A percentile compares a stretch with the other conserved stretches of the same genome.
phyloP scores from a whole-genome alignment of 2,113 vertebrate species.

The Suncus etruscus region DNA sequence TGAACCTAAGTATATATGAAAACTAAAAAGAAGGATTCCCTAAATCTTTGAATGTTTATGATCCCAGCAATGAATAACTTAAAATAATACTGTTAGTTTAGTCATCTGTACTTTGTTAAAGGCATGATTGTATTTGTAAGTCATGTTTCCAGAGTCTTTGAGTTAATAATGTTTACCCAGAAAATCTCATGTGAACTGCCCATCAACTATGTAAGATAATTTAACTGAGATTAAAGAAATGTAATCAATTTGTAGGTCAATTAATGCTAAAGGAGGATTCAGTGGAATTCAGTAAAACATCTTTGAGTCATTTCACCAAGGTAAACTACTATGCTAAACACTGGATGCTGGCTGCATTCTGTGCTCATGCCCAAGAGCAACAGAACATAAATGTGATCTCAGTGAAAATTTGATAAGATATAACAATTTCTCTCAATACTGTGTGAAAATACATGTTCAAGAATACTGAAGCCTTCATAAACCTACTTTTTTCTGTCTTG shows the following conservation, averaged over 20 bases:
- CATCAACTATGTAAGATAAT: neutral
- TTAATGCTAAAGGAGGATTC: neutral
- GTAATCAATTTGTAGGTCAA: neutral
- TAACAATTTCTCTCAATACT: neutral
- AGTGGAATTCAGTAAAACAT: neutral
- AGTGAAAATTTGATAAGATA: neutral
- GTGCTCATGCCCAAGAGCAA: neutral
- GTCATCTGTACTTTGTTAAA: neutral
- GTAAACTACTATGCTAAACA: neutral
- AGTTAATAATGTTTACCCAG: neutral
- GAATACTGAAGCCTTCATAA: neutral
- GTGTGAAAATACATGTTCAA: neutral
- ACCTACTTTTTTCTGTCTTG: neutral
- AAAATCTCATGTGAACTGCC: neutral
- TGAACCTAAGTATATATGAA: neutral
- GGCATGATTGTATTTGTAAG: neutral
- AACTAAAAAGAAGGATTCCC: neutral
- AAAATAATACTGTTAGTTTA: constrained; percentile 41
- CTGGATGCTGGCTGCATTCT: neutral
- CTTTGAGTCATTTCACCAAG: neutral
- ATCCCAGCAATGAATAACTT: constrained; percentile 48
- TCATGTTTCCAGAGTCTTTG: constrained; percentile 31
- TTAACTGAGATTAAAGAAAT: neutral
- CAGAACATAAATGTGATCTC: neutral
- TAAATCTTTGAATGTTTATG: constrained; percentile 31